Conservation (phyloP, 1,140 invertebrate genomes). For the Pseudomyrmex cubaensis region DNA sequence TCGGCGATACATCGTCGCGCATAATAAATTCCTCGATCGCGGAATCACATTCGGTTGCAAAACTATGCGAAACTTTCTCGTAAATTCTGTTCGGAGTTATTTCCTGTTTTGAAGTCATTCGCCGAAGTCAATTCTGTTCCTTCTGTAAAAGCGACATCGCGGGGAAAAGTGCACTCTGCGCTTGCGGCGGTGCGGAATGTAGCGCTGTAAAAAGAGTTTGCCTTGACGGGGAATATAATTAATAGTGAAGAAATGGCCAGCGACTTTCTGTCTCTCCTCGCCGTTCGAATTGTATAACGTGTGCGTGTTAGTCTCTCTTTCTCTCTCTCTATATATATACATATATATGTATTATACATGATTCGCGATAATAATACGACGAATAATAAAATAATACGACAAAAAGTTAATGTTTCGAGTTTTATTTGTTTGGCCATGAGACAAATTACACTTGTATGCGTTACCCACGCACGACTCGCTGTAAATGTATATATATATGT, state of each 20-base stretch:
- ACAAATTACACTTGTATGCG: neutral
- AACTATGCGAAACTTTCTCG: neutral
- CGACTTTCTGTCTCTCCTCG: slow-evolving; percentile 74
- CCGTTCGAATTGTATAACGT: slow-evolving; percentile 39
- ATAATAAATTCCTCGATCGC: neutral
- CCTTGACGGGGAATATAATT: slow-evolving; percentile 77
- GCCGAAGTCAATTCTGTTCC: slow-evolving; percentile 32
- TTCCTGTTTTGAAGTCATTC: neutral
- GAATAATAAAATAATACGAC: neutral
- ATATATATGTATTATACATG: neutral
- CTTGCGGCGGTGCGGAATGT: slow-evolving; percentile 71
- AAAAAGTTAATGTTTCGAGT: neutral
- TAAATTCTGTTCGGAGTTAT: neutral
- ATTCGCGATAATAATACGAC: slow-evolving; percentile 11
- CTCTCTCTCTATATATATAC: no score
- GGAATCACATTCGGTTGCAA: neutral
- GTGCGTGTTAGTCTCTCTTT: neutral
- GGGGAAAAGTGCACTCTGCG: slow-evolving; percentile 10
- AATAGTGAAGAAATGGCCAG: slow-evolving; percentile 74
- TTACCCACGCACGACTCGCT: neutral
- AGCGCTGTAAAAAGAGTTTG: slow-evolving; percentile 70
- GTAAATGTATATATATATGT: neutral
- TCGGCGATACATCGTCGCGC: no score
- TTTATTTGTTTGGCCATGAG: slow-evolving; percentile 8
- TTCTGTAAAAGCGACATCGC: slow-evolving; percentile 51